These are phyloP conservation scores for Pteronura brasiliensis DNA, from an alignment of 2,113 vertebrate species.

Conservation along the genomic window DNA sequence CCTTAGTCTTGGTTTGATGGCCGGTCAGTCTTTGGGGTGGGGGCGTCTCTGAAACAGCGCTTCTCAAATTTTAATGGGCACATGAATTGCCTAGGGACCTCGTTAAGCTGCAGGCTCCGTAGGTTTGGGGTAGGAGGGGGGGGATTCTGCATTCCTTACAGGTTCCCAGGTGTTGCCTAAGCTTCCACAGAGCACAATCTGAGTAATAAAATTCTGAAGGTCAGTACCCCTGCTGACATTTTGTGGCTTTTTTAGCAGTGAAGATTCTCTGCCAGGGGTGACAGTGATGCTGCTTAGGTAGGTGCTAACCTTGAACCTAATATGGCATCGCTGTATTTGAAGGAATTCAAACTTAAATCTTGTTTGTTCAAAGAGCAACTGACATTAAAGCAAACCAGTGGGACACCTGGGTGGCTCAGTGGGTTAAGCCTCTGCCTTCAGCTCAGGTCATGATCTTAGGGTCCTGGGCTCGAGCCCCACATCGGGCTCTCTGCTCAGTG, in stretches of 20 bases:
- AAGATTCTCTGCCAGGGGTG: not conserved
- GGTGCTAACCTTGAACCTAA: not conserved
- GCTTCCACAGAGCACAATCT: not conserved
- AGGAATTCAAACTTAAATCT: conserved; percentile 1
- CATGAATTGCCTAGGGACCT: not conserved
- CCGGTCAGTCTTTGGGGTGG: not conserved
- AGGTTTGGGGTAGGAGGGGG: not conserved
- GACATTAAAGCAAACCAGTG: not conserved
- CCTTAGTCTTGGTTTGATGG: not conserved
- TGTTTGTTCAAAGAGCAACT: not conserved
- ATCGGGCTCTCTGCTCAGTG: no score
- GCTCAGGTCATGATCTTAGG: no score
- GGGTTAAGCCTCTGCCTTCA: no score
- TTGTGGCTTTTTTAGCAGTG: not conserved
- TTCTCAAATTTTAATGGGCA: not conserved
- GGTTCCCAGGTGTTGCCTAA: not conserved
- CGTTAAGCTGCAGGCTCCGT: not conserved
- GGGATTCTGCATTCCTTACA: not conserved
- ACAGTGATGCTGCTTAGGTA: not conserved
- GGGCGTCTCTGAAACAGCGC: not conserved
- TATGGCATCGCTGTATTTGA: not conserved
- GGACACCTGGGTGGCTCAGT: no score
- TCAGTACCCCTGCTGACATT: not conserved
- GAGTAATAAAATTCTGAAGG: not conserved
- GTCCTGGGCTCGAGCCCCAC: no score